phyloP scores from a whole-genome alignment of 2,113 vertebrate genomes.

The Sardina pilchardus region DNA sequence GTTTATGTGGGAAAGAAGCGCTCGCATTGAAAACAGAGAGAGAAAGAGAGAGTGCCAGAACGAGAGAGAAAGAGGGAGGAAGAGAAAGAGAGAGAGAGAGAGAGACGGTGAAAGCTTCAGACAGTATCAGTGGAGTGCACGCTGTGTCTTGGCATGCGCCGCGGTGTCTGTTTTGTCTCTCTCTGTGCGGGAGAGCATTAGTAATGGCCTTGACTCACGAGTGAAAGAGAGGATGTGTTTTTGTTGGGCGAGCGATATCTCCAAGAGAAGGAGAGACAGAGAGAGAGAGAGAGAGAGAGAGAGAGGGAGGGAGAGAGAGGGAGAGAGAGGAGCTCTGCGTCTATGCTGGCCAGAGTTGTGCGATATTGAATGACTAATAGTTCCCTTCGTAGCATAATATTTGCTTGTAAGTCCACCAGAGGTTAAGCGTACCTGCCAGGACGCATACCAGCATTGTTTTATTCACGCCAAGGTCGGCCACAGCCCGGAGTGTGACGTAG shows the following conservation, averaged over 20 bases:
- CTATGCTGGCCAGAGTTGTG: conserved; percentile 6
- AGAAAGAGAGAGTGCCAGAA: not conserved
- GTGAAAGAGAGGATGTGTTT: not conserved
- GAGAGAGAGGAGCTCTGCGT: not conserved
- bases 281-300: not conserved
- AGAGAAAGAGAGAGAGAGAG: not conserved
- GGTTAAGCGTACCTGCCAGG: not conserved
- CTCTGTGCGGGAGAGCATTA: conserved; percentile 25
- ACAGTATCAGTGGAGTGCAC: conserved; percentile 46
- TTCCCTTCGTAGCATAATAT: conserved; percentile 31
- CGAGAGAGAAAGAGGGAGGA: not conserved
- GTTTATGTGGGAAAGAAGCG: conserved; percentile 50
- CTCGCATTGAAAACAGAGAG: not conserved
- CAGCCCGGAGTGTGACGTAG: not conserved
- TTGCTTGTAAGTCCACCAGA: not conserved
- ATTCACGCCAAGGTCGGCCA: not conserved
- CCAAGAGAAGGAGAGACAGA: not conserved
- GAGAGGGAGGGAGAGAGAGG: not conserved
- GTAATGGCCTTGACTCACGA: conserved; percentile 31
- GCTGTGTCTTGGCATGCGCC: conserved; percentile 42
- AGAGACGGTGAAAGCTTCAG: not conserved
- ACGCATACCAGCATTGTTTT: not conserved
- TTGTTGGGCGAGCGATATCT: conserved; percentile 28
- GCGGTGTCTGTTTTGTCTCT: conserved; percentile 43
- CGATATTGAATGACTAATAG: conserved; percentile 33